Base-by-base conservation (phyloP, 2,797 vertebrate species). In the Graptemys geographica region DNA sequence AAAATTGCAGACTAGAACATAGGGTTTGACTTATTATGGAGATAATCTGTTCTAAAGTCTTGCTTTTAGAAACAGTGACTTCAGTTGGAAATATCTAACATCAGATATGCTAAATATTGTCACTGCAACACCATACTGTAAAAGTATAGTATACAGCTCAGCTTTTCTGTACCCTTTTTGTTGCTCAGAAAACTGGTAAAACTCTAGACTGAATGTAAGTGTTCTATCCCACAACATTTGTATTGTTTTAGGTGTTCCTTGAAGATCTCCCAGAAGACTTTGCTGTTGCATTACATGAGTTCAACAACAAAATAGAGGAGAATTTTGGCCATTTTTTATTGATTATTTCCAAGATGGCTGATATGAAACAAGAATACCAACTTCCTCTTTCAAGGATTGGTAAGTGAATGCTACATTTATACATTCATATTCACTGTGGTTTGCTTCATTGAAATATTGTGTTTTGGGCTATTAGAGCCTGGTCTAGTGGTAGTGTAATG, bases 251-350 rank as follows among this genome's bases (percentile, higher is more conserved):
- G 95, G 92, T 95, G 15, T 79, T 92, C 65, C 81, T 92, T 79
- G 91, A 94, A 2, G 52, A 87, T 72, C 80, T 97, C 47, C 88
- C 87, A 72, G n/a, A 91, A 82, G 85, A 92, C 33, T 97, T 96
- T 96, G 81, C 81, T 91, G n/a, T 28, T 76, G 85, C 41, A 12
- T 92, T 96, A 52, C 7, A 84, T 21, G 86, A 95, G 11, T 90
- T 83, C 72, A 96, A 94, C 55, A 69, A 11, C 33, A 94, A 84
- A 88, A 81, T 89, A 56, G 27, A 65, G 80, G 84, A 78, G 41
- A 88, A 85, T 52, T 97, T 97, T 94, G 92, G 81, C 74, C 74
- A 84, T 3, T 97, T 95, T 49, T 62, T 96, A 44, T 83, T 89
- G 90, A 95, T 90, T 53, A 76, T 37, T 81, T 96, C 93, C 53